Evolutionary conservation across 2,888 invertebrate genomes (phyloP), one percentile per base, ranked within the genome.

Genomic region (Cactoblastis cactorum): DNA sequence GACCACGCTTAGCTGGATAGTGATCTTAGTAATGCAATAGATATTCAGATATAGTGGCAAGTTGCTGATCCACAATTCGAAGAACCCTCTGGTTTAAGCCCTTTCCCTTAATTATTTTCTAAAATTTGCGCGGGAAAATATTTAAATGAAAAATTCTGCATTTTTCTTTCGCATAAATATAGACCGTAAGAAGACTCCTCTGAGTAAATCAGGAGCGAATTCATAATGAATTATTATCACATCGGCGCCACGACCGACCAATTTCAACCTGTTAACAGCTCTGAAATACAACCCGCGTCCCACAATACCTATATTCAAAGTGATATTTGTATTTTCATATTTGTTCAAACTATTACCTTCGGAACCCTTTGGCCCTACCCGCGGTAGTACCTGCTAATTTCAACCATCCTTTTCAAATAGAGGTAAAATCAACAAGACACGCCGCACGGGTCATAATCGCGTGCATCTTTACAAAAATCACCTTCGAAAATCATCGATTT

Each of bases 351-450:
- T 69, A 77, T 80, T 79, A 78, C 52, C 59, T 53, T 56, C 50
- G 52, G 56, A 46, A 53, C 52, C 62, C 74, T 79, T 82, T 82
- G 61, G 61, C 59, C 57, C 56, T 50, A 71, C 86, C n/a, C 86
- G 86, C 86, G 74, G 86, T 87, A 87, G 86, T 68, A 83, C 72
- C 67, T 70, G 86, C 86, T 87, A 87, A 86, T 83, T 83, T 73
- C 50, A 61, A 68, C 67, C 70, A 73, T 86, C 86, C 86, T 86
- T 71, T 55, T 62, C 77, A 85, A 86, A 86, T 71, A 86, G 54
- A 54, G 57, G 56, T 62, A 67, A 70, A 78, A 75, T 68, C 73
- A 84, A 84, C 81, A 84, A 63, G 59, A 11, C 5, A 4, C 1
- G 4, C 53, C 11, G n/a, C 55, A 71, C 68, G 57, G 75, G 73